A percentile compares a stretch with the other conserved stretches of the same genome.
These are phyloP conservation scores for Marronus borbonicus DNA, from an alignment of 2,888 invertebrate species.

Conservation along the genomic window DNA sequence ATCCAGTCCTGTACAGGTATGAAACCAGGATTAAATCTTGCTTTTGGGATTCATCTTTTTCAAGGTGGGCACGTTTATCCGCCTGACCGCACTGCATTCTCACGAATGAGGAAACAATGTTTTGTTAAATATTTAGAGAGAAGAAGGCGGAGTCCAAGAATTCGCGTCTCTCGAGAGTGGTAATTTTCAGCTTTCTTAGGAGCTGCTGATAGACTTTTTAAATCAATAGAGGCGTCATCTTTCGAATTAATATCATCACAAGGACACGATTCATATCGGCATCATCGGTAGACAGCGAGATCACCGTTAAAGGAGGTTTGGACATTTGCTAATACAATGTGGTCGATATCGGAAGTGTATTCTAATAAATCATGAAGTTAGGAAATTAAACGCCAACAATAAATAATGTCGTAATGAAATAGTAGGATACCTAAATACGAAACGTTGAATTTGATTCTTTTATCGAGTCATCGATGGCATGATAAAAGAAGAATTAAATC, in stretches of 20 bases:
- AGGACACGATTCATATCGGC: slow-evolving; percentile 42
- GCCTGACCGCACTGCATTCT: slow-evolving; percentile 27
- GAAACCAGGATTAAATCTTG: slow-evolving; percentile 53
- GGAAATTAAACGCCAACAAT: too few relatives aligned
- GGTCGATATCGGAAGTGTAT: too few relatives aligned
- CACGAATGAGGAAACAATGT: slow-evolving; percentile 33
- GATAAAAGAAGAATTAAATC: too few relatives aligned
- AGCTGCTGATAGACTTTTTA: slow-evolving; percentile 49
- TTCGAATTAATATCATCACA: slow-evolving; percentile 43
- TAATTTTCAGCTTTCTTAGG: slow-evolving; percentile 47
- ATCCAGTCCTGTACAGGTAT: slow-evolving; percentile 69
- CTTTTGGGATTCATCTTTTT: slow-evolving; percentile 39
- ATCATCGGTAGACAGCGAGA: slow-evolving; percentile 23
- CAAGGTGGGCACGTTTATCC: slow-evolving; percentile 16
- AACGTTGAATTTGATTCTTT: too few relatives aligned
- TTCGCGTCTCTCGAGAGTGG: slow-evolving; percentile 26
- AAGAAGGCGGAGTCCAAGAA: slow-evolving; percentile 26
- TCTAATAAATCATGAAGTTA: too few relatives aligned
- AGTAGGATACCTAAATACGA: too few relatives aligned
- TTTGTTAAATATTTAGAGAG: slow-evolving; percentile 42
- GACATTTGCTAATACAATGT: slow-evolving; percentile 37
- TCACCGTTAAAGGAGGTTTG: slow-evolving; percentile 11
- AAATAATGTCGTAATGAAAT: too few relatives aligned
- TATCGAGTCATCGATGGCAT: too few relatives aligned
- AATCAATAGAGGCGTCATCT: slow-evolving; percentile 47